phyloP scores from a whole-genome alignment of 2,888 invertebrate species.

The Lithophane semibrunnea region DNA sequence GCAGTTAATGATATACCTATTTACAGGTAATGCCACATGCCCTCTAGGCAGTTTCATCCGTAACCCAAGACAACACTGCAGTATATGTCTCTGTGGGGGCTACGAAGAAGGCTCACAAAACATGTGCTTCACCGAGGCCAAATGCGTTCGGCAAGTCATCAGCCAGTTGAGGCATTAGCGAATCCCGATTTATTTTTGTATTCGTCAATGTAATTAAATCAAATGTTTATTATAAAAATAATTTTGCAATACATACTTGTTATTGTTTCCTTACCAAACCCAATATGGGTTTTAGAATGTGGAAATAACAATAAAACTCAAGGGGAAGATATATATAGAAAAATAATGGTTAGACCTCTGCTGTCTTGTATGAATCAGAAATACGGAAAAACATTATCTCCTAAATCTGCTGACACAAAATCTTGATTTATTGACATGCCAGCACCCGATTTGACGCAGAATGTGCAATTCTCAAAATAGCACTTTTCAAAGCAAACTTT shows the following conservation, averaged over 20 bases:
- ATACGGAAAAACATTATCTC: too few species aligned
- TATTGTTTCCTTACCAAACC: neutral
- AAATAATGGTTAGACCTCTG: too few species aligned
- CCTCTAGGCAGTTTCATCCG: conserved; percentile 41
- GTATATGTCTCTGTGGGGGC: conserved; percentile 46
- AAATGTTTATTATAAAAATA: neutral
- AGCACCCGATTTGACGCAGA: too few species aligned
- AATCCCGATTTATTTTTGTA: conserved; percentile 6
- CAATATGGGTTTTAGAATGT: neutral
- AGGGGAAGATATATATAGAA: too few species aligned
- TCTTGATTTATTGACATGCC: too few species aligned
- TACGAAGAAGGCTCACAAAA: conserved; percentile 7
- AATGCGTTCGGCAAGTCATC: conserved; percentile 35
- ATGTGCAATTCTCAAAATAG: too few species aligned
- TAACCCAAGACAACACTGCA: conserved; percentile 43
- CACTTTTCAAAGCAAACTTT: too few species aligned
- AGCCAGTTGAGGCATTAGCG: neutral
- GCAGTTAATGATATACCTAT: neutral
- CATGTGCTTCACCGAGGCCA: conserved; percentile 47
- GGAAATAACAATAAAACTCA: neutral
- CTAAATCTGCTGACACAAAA: too few species aligned
- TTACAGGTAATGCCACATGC: conserved; percentile 39
- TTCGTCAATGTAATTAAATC: conserved; percentile 14
- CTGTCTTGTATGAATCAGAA: too few species aligned
- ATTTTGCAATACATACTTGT: neutral